These are phyloP conservation scores for Hemiscyllium ocellatum DNA, from an alignment of 2,113 vertebrate genomes.

Conservation along the genomic window DNA sequence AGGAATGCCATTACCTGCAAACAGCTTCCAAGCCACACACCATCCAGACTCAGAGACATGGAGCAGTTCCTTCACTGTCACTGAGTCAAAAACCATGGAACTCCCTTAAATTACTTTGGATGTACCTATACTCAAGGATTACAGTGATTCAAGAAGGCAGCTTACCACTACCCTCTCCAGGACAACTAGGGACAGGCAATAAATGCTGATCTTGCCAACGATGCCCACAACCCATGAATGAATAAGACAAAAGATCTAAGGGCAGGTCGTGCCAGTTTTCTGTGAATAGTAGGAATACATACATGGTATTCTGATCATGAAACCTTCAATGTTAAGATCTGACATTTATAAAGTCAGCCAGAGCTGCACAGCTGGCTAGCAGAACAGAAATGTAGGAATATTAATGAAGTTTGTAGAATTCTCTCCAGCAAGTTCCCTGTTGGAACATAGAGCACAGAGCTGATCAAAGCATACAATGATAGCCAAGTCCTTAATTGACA, in stretches of 20 bases:
- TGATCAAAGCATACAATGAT: slow-evolving; percentile 19
- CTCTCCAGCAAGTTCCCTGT: background rate
- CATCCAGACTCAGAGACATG: no score
- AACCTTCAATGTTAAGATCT: background rate
- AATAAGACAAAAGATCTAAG: background rate
- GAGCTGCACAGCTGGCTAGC: background rate
- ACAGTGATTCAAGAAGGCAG: no score
- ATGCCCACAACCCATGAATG: no score
- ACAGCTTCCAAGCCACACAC: no score
- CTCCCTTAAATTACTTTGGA: no score
- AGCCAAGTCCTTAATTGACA: slow-evolving; percentile 7
- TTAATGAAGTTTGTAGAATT: background rate
- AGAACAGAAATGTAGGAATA: slow-evolving; percentile 10
- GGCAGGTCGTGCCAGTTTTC: background rate
- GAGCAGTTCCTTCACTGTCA: no score
- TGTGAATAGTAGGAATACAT: background rate
- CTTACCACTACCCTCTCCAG: no score
- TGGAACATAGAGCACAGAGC: background rate
- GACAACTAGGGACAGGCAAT: no score
- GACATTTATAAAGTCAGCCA: background rate
- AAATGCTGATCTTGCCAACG: no score
- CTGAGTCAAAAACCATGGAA: no score
- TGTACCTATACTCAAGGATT: no score
- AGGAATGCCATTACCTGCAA: no score
- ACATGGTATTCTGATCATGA: background rate